Conservation (phyloP, 2,113 vertebrate genomes). For the Hypomesus transpacificus region DNA sequence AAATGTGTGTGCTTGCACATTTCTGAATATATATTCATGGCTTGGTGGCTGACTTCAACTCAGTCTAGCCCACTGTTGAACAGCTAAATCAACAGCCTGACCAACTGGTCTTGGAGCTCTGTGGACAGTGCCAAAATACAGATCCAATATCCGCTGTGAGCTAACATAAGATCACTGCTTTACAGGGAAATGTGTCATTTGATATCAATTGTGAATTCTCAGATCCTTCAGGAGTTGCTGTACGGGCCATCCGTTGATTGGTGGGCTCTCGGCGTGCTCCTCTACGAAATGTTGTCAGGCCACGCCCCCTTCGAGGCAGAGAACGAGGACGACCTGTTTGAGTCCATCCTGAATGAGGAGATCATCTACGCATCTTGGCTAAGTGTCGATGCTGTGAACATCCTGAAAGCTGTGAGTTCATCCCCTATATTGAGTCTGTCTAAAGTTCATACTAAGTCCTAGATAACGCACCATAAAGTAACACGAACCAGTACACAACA, state of each 20-base stretch:
- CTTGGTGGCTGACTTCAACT: conserved; percentile 27
- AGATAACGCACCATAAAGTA: no score
- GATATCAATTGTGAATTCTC: conserved; percentile 23
- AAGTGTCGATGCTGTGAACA: conserved; percentile 80
- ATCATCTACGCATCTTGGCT: conserved; percentile 91
- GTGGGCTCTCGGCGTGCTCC: conserved; percentile 96
- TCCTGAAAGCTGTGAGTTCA: conserved; percentile 90
- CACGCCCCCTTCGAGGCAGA: conserved; percentile 95
- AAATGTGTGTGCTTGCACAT: conserved; percentile 1
- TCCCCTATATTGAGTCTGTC: background rate
- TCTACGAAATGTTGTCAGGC: conserved; percentile 96
- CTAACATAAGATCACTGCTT: no score
- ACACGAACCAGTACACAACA: no score
- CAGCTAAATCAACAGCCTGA: conserved; percentile 6
- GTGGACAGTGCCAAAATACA: no score
- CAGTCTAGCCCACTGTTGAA: conserved; percentile 13
- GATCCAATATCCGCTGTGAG: no score
- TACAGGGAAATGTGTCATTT: background rate
- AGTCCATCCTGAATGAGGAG: conserved; percentile 92
- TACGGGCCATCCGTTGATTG: conserved; percentile 96
- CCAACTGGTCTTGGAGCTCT: background rate
- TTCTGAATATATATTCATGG: conserved; percentile 43
- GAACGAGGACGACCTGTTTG: conserved; percentile 96
- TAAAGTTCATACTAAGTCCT: no score
- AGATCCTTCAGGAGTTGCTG: conserved; percentile 97